phyloP scores from a whole-genome alignment of 2,113 vertebrate species.

The Chamaetylas fuelleborni region DNA sequence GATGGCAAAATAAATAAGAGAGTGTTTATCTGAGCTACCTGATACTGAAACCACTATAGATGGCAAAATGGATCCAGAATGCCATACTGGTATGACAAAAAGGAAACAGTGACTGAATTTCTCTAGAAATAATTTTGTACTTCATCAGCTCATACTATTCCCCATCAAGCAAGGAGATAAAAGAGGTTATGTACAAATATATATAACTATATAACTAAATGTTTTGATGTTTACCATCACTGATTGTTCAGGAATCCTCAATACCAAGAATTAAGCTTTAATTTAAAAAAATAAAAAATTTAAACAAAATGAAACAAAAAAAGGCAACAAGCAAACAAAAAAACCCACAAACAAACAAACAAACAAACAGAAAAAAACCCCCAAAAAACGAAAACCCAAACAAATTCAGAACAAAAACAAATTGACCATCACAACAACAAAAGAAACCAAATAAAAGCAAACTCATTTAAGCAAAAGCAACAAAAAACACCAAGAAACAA shows the following conservation, averaged over 20 bases:
- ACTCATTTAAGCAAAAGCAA: not conserved
- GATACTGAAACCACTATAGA: not conserved
- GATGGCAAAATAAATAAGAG: not conserved
- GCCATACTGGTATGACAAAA: not conserved
- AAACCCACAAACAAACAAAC: too few species aligned
- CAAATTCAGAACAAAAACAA: not conserved
- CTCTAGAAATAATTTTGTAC: not conserved
- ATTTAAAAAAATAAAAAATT: not conserved
- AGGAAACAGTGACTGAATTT: not conserved
- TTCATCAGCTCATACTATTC: not conserved
- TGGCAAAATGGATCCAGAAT: not conserved
- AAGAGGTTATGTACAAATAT: not conserved
- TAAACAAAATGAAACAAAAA: too few species aligned
- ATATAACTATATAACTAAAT: not conserved
- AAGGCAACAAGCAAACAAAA: too few species aligned
- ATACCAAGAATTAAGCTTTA: not conserved
- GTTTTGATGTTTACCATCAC: not conserved
- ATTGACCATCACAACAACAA: not conserved
- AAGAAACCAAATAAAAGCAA: not conserved
- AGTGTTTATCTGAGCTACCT: not conserved
- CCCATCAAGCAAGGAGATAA: not conserved
- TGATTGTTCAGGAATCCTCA: not conserved
- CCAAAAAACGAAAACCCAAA: not conserved
- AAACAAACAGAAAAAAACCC: too few species aligned
- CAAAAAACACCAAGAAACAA: rapidly evolving